Evolutionary conservation across 35 echinoderm and acorn worm genomes (phyloP), one percentile per base, ranked within the genome.

Genomic region (Amphiura filiformis): DNA sequence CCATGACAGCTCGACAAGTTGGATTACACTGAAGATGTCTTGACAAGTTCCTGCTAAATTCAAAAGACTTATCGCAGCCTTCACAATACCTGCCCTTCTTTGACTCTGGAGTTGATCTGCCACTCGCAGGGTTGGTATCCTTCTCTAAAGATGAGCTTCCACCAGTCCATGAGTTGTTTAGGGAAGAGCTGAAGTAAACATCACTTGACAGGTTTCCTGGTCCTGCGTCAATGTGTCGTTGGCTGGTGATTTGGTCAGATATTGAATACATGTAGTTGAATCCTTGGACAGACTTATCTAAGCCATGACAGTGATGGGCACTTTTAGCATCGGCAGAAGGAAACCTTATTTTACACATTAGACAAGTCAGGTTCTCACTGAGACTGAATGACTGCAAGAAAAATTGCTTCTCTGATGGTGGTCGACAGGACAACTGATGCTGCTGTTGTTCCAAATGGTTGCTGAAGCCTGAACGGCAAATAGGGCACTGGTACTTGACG

Each of bases 241-340:
- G 61, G 28, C 17, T 70, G 26, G 61, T 23, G 28, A 70, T 70
- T n/a, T 70, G 61, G 28, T 70, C 61, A 70, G 61, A 5, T 2
- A 70, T 70, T 70, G 61, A 70, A 70, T 70, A 70, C 61, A 70
- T 70, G 26, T 26, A 70, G 61, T 70, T 70, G 61, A 70, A 70
- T 15, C 61, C 61, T 11, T 70, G 61, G 26, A 70, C 26, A n/a
- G 15, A 5, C 26, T 3, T 70, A 23, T 70, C 61, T n/a, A 4
- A 26, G 28, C 61, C 61, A 26, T n/a, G 61, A 30, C 61, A 70
- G 61, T 70, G 61, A 70, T 70, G 61, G 26, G 9, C 28, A 70
- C 4, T 18, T 23, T 70, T 70, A 15, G 26, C 26, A 15, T 70
- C 61, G 4, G 61, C 7, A 26, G 61, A 15, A 26, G 61, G 28